Conservation (phyloP, 1,140 invertebrate species). For the Parasteatoda tepidariorum region DNA sequence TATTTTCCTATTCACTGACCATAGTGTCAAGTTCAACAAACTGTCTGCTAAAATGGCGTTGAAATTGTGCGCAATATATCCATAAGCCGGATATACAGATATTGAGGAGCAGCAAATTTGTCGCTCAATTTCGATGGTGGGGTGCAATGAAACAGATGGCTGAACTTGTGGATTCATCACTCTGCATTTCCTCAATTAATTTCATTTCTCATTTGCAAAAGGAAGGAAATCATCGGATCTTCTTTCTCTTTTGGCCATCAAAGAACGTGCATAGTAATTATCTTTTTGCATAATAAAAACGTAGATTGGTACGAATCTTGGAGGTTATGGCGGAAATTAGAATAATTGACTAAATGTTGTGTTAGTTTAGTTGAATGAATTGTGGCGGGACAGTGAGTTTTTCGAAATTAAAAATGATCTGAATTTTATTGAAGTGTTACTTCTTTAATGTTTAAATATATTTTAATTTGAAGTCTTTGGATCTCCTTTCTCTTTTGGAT, state of each 20-base stretch:
- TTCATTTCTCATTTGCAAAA: slow-evolving; percentile 1
- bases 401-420: too few species aligned
- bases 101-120: neutral
- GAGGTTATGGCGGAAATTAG: neutral
- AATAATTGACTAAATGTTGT: too few species aligned
- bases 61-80: neutral
- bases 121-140: neutral
- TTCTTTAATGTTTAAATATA: too few species aligned
- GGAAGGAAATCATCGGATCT: slow-evolving; percentile 4
- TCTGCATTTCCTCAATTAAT: slow-evolving; percentile 34
- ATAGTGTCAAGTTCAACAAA: neutral
- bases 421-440: too few species aligned
- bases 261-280: too few species aligned
- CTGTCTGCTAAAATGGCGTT: neutral
- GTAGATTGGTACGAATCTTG: neutral
- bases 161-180: neutral
- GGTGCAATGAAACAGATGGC: neutral
- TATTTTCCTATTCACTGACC: too few species aligned
- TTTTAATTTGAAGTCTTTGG: neutral
- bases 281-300: neutral
- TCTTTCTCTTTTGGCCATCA: neutral
- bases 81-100: slow-evolving; percentile 19
- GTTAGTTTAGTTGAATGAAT: too few species aligned
- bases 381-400: too few species aligned
- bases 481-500: neutral